A percentile compares a stretch with the other conserved stretches of the same genome.
phyloP scores from a whole-genome alignment of 2,113 vertebrate species.

The Eubucco bourcierii region DNA sequence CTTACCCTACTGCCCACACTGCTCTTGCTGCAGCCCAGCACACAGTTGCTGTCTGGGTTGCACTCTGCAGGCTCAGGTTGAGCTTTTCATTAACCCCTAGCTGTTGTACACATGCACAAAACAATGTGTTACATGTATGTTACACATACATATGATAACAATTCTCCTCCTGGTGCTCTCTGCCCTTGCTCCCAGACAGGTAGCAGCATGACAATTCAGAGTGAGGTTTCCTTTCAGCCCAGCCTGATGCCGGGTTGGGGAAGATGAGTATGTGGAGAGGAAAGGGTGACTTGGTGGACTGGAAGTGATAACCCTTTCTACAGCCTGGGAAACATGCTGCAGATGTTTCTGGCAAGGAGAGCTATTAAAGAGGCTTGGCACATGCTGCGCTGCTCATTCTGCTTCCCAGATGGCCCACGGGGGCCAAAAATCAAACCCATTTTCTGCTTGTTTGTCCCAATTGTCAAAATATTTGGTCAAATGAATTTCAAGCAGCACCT shows the following conservation, averaged over 20 bases:
- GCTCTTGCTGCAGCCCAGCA: too few relatives aligned
- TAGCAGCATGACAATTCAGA: background rate
- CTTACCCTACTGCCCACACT: too few relatives aligned
- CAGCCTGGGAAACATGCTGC: background rate
- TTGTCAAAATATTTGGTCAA: background rate
- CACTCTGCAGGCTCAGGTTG: too few relatives aligned
- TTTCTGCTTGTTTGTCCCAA: constrained; percentile 9
- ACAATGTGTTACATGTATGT: accelerated
- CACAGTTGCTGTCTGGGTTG: too few relatives aligned
- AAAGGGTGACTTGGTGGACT: background rate
- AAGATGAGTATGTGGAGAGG: background rate
- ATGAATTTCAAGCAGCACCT: background rate
- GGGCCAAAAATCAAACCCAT: background rate
- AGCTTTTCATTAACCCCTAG: too few relatives aligned
- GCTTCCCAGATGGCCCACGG: background rate
- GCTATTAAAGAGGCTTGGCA: background rate
- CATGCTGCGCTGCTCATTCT: background rate
- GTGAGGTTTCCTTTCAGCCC: background rate
- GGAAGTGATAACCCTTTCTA: background rate
- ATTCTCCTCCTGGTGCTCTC: too few relatives aligned
- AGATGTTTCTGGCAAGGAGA: background rate
- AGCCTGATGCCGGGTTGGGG: accelerated
- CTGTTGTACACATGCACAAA: background rate
- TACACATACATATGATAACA: too few relatives aligned
- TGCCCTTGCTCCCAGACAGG: background rate